Evolutionary conservation across 2,113 vertebrate genomes (phyloP).

Genomic region (Otocyon megalotis): DNA sequence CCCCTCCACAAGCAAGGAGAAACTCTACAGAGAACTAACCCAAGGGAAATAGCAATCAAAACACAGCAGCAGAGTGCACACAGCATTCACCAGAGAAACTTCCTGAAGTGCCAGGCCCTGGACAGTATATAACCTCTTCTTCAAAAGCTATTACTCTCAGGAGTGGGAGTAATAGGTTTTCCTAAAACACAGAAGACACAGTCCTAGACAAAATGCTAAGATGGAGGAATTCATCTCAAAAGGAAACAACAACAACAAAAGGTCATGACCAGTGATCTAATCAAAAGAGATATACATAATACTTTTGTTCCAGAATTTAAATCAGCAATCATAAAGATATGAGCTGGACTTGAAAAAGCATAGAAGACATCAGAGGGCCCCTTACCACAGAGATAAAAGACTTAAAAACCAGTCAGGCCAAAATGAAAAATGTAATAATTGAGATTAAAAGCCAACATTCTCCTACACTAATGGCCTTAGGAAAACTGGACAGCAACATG

Average conservation of each 20-base stretch:
- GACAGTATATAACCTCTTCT: neutral
- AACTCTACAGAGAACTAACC: neutral
- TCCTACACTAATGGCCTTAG: neutral
- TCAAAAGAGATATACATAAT: too few species aligned
- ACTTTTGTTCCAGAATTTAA: neutral
- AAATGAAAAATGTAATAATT: neutral
- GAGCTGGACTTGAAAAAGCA: neutral
- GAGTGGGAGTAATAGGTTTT: neutral
- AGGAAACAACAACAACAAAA: too few species aligned
- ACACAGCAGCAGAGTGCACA: neutral
- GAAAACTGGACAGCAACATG: neutral
- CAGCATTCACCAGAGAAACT: neutral
- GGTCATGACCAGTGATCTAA: too few species aligned
- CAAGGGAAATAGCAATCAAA: neutral
- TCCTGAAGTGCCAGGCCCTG: neutral
- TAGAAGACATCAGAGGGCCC: neutral
- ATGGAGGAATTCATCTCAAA: neutral
- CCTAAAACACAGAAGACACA: neutral
- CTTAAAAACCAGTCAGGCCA: neutral
- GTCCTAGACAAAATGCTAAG: neutral
- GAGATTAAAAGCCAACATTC: neutral
- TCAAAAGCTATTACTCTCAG: neutral
- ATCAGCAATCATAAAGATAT: neutral
- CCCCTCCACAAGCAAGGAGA: neutral
- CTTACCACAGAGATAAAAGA: neutral